Conservation (phyloP, 2,888 invertebrate species). For the Orthonevra nobilis region DNA sequence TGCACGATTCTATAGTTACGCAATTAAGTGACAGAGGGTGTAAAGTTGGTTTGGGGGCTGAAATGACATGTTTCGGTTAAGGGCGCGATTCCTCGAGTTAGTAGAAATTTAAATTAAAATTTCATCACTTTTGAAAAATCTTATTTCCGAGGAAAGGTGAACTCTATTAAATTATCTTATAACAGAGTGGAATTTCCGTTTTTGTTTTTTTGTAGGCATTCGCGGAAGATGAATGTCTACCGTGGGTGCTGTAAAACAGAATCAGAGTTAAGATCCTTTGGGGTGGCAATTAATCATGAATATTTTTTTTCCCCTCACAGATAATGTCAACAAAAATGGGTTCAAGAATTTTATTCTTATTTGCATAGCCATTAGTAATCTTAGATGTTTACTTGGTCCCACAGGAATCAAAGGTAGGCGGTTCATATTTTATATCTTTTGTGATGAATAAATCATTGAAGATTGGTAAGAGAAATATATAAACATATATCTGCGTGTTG, state of each 20-base stretch:
- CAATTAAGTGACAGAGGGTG: constrained; percentile 32
- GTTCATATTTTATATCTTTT: constrained; percentile 30
- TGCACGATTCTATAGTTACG: too few species aligned
- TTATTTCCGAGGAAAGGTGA: constrained; percentile 44
- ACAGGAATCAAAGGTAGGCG: constrained; percentile 27
- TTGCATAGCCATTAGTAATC: constrained; percentile 70
- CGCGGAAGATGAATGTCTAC: constrained; percentile 60
- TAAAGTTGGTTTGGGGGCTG: not conserved
- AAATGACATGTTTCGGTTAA: constrained; percentile 17
- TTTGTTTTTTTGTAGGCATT: constrained; percentile 29
- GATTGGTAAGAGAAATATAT: constrained; percentile 30
- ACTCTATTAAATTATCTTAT: constrained; percentile 61
- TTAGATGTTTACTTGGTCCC: constrained; percentile 51
- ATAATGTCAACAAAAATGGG: constrained; percentile 80
- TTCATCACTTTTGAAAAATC: constrained; percentile 55
- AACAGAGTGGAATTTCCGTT: constrained; percentile 33
- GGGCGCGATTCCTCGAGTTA: constrained; percentile 16
- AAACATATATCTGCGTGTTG: not conserved
- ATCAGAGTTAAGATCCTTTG: constrained; percentile 55
- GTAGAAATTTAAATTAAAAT: constrained; percentile 63
- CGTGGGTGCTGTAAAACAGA: constrained; percentile 61
- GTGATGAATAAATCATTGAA: constrained; percentile 49
- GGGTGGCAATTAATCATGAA: constrained; percentile 64
- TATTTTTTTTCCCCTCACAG: constrained; percentile 69
- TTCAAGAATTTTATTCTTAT: constrained; percentile 78